Percentiles rank a stretch among this genome's conserved stretches.
Conservation (phyloP, 2,888 invertebrate species). For the Drosophila affinis region DNA sequence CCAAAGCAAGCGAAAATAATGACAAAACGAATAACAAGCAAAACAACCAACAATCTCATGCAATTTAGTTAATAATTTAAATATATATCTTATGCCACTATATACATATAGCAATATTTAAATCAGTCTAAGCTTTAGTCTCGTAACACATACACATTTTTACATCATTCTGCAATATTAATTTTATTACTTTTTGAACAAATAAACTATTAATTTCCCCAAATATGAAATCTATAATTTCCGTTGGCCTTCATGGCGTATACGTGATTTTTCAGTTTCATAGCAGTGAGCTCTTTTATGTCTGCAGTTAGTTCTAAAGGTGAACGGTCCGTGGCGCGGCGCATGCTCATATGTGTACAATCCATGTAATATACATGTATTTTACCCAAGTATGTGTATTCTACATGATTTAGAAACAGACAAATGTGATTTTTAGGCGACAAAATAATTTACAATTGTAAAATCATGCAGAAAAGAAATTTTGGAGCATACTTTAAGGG, state of each 20-base stretch:
- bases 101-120: conserved; percentile 51
- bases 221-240: not conserved
- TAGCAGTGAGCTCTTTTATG: not conserved
- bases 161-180: conserved; percentile 70
- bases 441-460: too few species aligned
- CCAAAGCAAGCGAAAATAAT: conserved; percentile 16
- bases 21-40: conserved; percentile 15
- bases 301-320: not conserved
- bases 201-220: conserved; percentile 54
- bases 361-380: not conserved
- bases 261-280: not conserved
- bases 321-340: not conserved
- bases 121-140: conserved; percentile 63
- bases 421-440: not conserved
- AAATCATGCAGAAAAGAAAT: too few species aligned
- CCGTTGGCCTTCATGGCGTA: not conserved
- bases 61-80: conserved; percentile 67
- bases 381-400: not conserved
- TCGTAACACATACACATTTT: conserved; percentile 42
- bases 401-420: not conserved
- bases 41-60: conserved; percentile 63
- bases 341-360: too few species aligned
- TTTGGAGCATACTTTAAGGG: too few species aligned
- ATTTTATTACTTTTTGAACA: conserved; percentile 65
- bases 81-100: conserved; percentile 30